Conservation (phyloP, 1,140 invertebrate genomes). For the Planococcus citri region DNA sequence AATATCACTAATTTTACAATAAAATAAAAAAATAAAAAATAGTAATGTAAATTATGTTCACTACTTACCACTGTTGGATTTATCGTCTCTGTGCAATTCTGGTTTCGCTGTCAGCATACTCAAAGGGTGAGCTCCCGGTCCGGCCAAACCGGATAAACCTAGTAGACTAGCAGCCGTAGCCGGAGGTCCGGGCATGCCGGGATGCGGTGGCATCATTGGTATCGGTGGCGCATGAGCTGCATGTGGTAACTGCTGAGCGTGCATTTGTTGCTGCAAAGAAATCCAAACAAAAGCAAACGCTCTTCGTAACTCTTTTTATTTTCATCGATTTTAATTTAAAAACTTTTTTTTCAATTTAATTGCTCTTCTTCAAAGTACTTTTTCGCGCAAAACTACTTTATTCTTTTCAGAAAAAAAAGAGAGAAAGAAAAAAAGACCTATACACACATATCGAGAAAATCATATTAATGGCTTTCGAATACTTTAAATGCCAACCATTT, state of each 20-base stretch:
- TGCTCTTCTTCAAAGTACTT: no score
- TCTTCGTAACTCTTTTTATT: background rate
- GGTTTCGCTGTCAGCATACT: constrained; percentile 53
- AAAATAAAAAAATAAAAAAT: no score
- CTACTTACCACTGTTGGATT: constrained; percentile 52
- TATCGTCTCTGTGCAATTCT: constrained; percentile 56
- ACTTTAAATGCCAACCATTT: background rate
- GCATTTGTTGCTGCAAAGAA: constrained; percentile 52
- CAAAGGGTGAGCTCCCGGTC: constrained; percentile 51
- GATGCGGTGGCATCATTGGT: constrained; percentile 54
- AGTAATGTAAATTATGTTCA: no score
- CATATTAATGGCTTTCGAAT: background rate
- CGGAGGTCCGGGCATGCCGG: constrained; percentile 46
- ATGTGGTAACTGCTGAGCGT: constrained; percentile 72
- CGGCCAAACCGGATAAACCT: constrained; percentile 39
- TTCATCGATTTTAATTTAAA: no score
- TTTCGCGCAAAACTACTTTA: no score
- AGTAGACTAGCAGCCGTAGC: constrained; percentile 41
- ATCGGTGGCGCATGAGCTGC: constrained; percentile 56
- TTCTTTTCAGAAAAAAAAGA: background rate
- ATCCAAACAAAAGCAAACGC: constrained; percentile 3
- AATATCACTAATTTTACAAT: no score
- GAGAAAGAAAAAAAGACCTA: background rate
- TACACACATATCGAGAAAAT: no score
- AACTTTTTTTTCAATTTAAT: no score